These are phyloP conservation scores for Psylliodes chrysocephalus DNA, from an alignment of 2,888 invertebrate species.

Conservation along the genomic window DNA sequence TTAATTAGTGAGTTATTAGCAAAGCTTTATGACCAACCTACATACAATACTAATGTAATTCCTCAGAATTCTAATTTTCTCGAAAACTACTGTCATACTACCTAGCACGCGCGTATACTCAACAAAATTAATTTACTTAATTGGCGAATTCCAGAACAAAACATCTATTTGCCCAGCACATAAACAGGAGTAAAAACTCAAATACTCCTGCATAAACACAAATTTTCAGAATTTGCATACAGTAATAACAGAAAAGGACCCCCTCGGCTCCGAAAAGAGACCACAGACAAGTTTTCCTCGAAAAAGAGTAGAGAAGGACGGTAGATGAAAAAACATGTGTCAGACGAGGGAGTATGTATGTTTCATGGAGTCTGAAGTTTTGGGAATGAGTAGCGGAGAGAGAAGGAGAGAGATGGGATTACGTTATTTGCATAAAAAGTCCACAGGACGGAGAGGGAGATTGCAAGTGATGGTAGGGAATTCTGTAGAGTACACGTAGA, in stretches of 20 bases:
- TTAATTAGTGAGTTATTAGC: too few relatives aligned
- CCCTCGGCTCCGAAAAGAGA: conserved; percentile 33
- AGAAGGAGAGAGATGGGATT: conserved; percentile 53
- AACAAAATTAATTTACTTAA: conserved; percentile 58
- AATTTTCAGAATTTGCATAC: conserved; percentile 61
- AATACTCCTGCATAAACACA: conserved; percentile 62
- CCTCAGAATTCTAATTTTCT: not conserved
- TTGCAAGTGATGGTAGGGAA: conserved; percentile 46
- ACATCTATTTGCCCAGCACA: conserved; percentile 57
- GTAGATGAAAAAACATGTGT: conserved; percentile 59
- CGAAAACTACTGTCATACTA: not conserved
- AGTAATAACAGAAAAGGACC: conserved; percentile 52
- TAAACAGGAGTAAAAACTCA: conserved; percentile 56
- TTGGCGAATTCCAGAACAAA: conserved; percentile 57
- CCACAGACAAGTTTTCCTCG: conserved; percentile 36
- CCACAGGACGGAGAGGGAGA: conserved; percentile 44
- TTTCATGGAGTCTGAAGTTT: conserved; percentile 56
- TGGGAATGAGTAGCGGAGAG: conserved; percentile 56
- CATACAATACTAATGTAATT: not conserved
- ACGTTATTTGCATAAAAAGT: conserved; percentile 56
- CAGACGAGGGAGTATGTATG: conserved; percentile 58
- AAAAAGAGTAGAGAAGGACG: conserved; percentile 50
- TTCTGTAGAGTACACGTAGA: conserved; percentile 52
- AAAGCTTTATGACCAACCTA: too few relatives aligned
- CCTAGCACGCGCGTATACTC: conserved; percentile 6